These are phyloP conservation scores for Yponomeuta sedellus DNA, from an alignment of 2,888 invertebrate genomes.

Conservation along the genomic window DNA sequence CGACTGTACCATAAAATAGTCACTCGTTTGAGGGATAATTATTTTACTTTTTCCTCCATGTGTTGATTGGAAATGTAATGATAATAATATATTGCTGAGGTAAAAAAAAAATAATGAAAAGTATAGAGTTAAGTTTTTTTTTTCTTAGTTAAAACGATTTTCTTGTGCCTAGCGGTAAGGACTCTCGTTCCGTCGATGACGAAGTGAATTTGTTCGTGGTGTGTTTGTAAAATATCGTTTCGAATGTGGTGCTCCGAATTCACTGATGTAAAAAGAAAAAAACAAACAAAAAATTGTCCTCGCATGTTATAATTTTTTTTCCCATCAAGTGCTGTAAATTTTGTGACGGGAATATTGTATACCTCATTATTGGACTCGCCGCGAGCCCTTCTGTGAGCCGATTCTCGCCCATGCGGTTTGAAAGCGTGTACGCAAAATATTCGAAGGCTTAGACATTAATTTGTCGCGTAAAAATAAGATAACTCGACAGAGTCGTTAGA, in stretches of 20 bases:
- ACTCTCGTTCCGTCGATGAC: conserved; percentile 15
- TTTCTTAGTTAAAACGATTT: conserved; percentile 13
- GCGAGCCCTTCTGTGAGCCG: no score
- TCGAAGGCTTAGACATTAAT: no score
- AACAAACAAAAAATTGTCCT: neutral
- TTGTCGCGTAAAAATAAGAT: no score
- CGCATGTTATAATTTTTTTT: neutral
- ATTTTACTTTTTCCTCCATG: conserved; percentile 6
- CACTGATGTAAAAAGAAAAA: neutral
- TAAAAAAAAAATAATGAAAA: conserved; percentile 7
- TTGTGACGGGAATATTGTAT: neutral
- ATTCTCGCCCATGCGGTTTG: no score
- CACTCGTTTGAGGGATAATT: conserved; percentile 15
- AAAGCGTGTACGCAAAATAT: no score
- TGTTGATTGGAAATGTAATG: conserved; percentile 12
- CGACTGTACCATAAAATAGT: conserved; percentile 12
- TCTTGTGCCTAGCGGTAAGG: conserved; percentile 11
- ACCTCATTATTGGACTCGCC: neutral
- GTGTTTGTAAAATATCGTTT: conserved; percentile 18
- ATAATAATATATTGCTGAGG: conserved; percentile 10
- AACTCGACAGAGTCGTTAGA: no score
- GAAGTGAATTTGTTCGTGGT: conserved; percentile 13
- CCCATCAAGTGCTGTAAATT: conserved; percentile 10
- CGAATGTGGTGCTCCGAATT: conserved; percentile 16
- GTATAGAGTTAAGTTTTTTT: conserved; percentile 9